Evolutionary conservation across 2,888 invertebrate species (phyloP), one percentile per base, ranked within the genome.

Genomic region (Autographa pulchrina): DNA sequence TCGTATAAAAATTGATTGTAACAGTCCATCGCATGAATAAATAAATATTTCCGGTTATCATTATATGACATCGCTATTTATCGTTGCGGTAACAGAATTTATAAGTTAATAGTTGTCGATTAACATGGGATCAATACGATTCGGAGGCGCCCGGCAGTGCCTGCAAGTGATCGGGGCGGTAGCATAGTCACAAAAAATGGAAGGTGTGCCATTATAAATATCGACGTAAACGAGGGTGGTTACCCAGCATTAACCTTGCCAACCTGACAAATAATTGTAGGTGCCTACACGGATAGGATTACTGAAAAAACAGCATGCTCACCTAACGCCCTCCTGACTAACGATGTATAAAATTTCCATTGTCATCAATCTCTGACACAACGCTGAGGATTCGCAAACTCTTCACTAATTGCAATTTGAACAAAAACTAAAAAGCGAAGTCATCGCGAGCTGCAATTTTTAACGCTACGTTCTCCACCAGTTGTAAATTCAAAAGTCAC

Each of bases 271-370:
- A 91, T 91, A 92, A 90, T 89, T 89, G 90, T 84, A 83, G 86
- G 85, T 90, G 87, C 90, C 89, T 90, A 89, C 89, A 85, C 87
- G 89, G 91, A 89, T 92, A 89, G 93, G 91, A 93, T 94, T 93
- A 93, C 93, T 92, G 91, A 92, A 93, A 94, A 93, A 94, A 92
- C 92, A 93, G 91, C 92, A 89, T 75, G 88, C 89, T 93, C 93
- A 94, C 93, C 93, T 93, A 94, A 94, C 94, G 91, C 93, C 92
- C 80, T 91, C 90, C 90, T 92, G 94, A 89, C 95, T 95, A 95
- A 95, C 95, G 95, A 95, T 94, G 95, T 95, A 95, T 95, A 95
- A 95, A 95, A 95, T 94, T 95, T 95, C 94, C 95, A 95, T 95
- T 95, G 95, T 95, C 95, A 95, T 95, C 95, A 96, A 96, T 96